phyloP scores from a whole-genome alignment of 2,797 vertebrate genomes.

The Pangasius larnaudii region DNA sequence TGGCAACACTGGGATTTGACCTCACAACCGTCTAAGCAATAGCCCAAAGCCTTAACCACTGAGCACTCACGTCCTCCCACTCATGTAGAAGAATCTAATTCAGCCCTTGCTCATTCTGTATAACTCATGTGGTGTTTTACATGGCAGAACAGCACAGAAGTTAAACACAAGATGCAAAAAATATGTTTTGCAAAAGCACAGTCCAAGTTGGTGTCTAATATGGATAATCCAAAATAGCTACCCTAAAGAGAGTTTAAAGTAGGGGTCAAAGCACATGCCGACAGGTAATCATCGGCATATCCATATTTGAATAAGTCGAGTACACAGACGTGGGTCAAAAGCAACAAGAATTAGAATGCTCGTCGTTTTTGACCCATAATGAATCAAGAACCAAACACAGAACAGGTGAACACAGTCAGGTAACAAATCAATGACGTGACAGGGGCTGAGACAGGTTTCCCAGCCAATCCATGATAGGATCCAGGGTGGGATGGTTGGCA shows the following conservation, averaged over 20 bases:
- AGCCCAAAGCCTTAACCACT: not conserved
- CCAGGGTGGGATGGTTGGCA: not conserved
- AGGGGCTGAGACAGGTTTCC: too few relatives aligned
- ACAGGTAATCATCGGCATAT: not conserved
- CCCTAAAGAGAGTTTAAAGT: too few relatives aligned
- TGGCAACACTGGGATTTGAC: not conserved
- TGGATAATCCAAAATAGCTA: too few relatives aligned
- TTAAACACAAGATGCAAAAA: too few relatives aligned
- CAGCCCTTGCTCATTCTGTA: not conserved
- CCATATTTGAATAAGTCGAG: not conserved
- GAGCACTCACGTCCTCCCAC: not conserved
- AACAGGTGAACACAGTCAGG: not conserved
- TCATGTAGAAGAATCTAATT: not conserved
- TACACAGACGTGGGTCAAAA: not conserved
- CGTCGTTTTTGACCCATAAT: too few relatives aligned
- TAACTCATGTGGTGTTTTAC: not conserved
- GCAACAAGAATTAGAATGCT: not conserved
- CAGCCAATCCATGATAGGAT: not conserved
- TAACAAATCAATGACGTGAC: not conserved
- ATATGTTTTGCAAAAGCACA: too few relatives aligned
- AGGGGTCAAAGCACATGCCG: too few relatives aligned
- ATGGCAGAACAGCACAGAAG: too few relatives aligned
- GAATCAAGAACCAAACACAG: not conserved
- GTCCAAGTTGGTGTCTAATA: too few relatives aligned
- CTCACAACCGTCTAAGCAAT: not conserved